A percentile compares a stretch with the other conserved stretches of the same genome.
Evolutionary conservation across 2,888 invertebrate genomes (phyloP).

Genomic region (Drosophila austrosaltans): DNA sequence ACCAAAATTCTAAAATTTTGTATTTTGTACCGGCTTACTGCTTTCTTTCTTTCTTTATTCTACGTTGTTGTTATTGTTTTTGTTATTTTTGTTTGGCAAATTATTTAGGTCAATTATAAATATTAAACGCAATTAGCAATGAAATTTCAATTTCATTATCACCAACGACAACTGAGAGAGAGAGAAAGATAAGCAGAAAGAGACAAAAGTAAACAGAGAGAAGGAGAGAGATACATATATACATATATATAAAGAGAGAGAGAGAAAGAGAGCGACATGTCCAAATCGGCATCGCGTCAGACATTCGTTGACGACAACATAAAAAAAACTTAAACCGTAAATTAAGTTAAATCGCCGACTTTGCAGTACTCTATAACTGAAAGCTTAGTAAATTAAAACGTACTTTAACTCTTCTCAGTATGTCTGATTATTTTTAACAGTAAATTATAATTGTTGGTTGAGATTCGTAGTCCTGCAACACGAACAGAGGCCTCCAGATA

Average conservation of each 20-base stretch:
- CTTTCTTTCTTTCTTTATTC: constrained; percentile 34
- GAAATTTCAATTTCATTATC: constrained; percentile 80
- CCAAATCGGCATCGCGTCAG: constrained; percentile 14
- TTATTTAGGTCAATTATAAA: constrained; percentile 78
- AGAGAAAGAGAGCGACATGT: constrained; percentile 1
- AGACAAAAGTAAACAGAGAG: background rate
- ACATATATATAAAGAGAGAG: background rate
- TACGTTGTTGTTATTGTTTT: constrained; percentile 17
- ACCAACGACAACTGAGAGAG: constrained; percentile 38
- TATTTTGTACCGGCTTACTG: background rate
- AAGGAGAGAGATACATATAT: background rate
- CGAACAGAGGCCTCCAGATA: too few relatives aligned
- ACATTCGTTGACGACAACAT: constrained; percentile 11
- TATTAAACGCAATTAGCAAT: constrained; percentile 78
- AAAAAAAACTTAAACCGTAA: constrained; percentile 6
- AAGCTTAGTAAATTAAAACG: background rate
- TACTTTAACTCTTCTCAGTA: too few relatives aligned
- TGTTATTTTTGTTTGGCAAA: constrained; percentile 52
- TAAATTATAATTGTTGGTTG: too few relatives aligned
- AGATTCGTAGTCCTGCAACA: too few relatives aligned
- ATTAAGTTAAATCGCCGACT: too few relatives aligned
- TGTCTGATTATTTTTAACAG: too few relatives aligned
- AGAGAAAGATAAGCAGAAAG: constrained; percentile 17
- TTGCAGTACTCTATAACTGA: background rate
- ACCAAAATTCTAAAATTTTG: constrained; percentile 19